These are phyloP conservation scores for Caracal caracal DNA, from an alignment of 2,113 vertebrate species.

Conservation along the genomic window DNA sequence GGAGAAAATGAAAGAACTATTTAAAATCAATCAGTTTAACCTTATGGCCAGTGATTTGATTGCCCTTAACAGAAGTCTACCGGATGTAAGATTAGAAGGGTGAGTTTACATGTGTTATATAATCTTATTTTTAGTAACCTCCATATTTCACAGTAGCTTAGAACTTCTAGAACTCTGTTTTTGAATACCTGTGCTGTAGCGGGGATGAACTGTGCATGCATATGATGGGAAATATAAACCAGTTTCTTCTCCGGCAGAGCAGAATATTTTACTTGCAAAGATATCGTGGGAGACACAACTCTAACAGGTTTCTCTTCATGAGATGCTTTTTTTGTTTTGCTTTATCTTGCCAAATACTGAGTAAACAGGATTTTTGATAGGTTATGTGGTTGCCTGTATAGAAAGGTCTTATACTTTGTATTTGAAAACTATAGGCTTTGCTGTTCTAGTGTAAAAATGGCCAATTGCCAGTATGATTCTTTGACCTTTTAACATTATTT, in stretches of 20 bases:
- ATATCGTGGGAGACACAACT: not conserved
- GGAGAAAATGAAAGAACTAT: conserved; percentile 99
- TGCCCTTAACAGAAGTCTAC: conserved; percentile 95
- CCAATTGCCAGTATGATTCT: not conserved
- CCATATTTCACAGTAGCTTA: not conserved
- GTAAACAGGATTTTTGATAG: not conserved
- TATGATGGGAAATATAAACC: not conserved
- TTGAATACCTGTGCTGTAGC: not conserved
- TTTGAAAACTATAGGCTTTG: not conserved
- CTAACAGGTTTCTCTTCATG: not conserved
- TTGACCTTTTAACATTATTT: conserved; percentile 17
- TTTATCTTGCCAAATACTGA: conserved; percentile 27
- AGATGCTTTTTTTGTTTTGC: conserved; percentile 22
- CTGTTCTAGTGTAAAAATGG: not conserved
- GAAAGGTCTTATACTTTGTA: not conserved
- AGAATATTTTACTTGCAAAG: not conserved
- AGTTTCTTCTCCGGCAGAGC: not conserved
- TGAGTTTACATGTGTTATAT: conserved; percentile 82
- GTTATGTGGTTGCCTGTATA: not conserved
- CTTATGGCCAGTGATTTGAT: conserved; percentile 99
- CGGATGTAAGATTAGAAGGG: conserved; percentile 97
- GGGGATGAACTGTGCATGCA: not conserved
- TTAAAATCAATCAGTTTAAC: conserved; percentile 99
- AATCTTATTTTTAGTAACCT: not conserved
- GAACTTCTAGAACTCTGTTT: not conserved